These are phyloP conservation scores for Sphecodes monilicornis DNA, from an alignment of 2,888 invertebrate species.

Conservation along the genomic window DNA sequence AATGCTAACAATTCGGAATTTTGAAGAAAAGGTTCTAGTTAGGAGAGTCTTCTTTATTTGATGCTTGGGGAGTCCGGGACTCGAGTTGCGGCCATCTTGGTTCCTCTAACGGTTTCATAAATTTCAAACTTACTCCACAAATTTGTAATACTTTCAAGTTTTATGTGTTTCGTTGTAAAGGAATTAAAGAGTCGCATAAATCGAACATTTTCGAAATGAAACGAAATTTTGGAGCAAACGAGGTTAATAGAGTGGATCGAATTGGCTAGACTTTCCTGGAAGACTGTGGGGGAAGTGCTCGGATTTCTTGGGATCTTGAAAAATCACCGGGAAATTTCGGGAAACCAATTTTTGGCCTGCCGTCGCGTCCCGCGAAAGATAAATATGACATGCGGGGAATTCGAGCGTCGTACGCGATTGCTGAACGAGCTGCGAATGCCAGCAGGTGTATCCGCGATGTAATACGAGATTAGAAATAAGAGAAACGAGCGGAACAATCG, in stretches of 20 bases:
- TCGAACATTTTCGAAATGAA: too few species aligned
- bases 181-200: too few species aligned
- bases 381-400: slow-evolving; percentile 41
- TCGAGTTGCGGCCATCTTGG: too few species aligned
- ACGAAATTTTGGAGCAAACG: background rate
- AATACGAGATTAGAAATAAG: slow-evolving; percentile 25
- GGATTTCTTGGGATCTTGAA: background rate
- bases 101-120: too few species aligned
- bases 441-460: slow-evolving; percentile 20
- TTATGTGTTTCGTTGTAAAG: too few species aligned
- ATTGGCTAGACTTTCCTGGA: background rate
- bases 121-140: too few species aligned
- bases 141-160: too few species aligned
- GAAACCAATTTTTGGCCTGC: slow-evolving; percentile 26
- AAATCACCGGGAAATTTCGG: slow-evolving; percentile 14
- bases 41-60: too few species aligned
- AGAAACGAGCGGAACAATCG: slow-evolving; percentile 36
- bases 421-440: slow-evolving; percentile 39
- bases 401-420: slow-evolving; percentile 30
- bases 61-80: too few species aligned
- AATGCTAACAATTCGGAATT: too few species aligned
- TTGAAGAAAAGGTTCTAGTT: too few species aligned
- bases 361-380: slow-evolving; percentile 28
- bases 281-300: background rate
- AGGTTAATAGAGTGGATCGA: too few species aligned